Evolutionary conservation across 2,797 vertebrate species (phyloP), one percentile per base, ranked within the genome.

Genomic region (Forpus xanthops): DNA sequence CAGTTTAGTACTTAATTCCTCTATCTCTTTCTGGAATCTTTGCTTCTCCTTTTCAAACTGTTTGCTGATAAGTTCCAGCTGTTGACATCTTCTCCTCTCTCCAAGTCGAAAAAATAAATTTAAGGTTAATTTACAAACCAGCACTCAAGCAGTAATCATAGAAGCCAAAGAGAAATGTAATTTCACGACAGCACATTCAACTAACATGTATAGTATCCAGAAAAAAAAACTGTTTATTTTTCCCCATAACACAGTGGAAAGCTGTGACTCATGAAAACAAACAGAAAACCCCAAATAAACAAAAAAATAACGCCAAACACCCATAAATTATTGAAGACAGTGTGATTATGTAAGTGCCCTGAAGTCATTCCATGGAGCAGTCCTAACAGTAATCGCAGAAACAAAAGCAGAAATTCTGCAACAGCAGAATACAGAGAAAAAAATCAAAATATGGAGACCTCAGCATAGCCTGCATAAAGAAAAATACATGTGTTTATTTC

Each of bases 1-100:
- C 93, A 99, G 96, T 80, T 98, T 98, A 87, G 97, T 77, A 85
- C 90, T 97, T 9, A 99, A 96, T 47, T 98, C 97, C 93, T 98
- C 97, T 62, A 97, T 93, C 80, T 98, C 94, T 76, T 90, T 85
- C 88, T 74, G 97, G 88, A 98, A 98, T 95, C 96, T 98, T 68
- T 83, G 92, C 64, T 96, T 98, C 66, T 99, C 98, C 25, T 97
- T 97, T 95, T 99, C 98, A 93, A 98, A 97, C 4, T 97, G 93
- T 93, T 98, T 98, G 72, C 98, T 97, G 70, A 97, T 73, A 39
- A 97, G 96, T 86, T 98, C 97, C 62, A 99, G 94, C 97, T 98
- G 98, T 93, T 98, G 97, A 90, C 97, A 98, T 90, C 94, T 97
- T 83, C 93, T 94, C 61, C 70, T 96, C 85, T 97, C 97, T 98